Evolutionary conservation across 1,140 invertebrate genomes (phyloP), one percentile per base, ranked within the genome.

Genomic region (Saccostrea echinata): DNA sequence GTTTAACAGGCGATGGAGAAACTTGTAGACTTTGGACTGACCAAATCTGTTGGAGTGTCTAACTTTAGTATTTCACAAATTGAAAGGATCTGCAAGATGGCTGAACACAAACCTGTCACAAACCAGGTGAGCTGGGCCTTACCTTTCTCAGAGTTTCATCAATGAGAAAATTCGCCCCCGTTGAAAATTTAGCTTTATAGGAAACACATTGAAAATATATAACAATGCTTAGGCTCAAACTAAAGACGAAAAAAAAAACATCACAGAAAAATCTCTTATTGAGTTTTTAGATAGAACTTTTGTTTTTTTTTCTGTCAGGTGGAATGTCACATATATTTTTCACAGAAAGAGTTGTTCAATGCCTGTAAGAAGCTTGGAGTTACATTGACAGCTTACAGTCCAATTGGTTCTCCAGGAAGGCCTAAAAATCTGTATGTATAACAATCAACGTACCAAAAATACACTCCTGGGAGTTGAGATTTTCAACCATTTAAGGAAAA

Each of bases 61-160:
- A 99, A 99, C 94, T 99, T 99, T 93, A 98, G 98, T 93, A 96
- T 96, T 24, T 93, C 96, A n/a, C 98, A 99, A 94, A 96, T 98
- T 18, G 95, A 97, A 52, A 95, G 97, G 3, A 91, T 99, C 2
- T 91, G 98, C 30, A 94, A 96, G 8, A 95, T 96, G 96, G 0
- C 86, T 16, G 96, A 94, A 43, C 96, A 98, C 24, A 97, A 96
- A 80, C 98, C 98, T 0, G 96, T 96, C 0, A 96, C 96, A 4
- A 96, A 97, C 21, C 92, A 86, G 51, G 86, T 86, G n/a, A 76
- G 55, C 3, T 57, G 13, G 13, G 8, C n/a, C n/a, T n/a, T n/a
- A n/a, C n/a, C n/a, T n/a, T n/a, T n/a, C n/a, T n/a, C n/a, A n/a
- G n/a, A n/a, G n/a, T n/a, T n/a, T n/a, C n/a, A n/a, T n/a, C n/a